These are phyloP conservation scores for Agrotis puta DNA, from an alignment of 2,888 invertebrate species.

Conservation along the genomic window DNA sequence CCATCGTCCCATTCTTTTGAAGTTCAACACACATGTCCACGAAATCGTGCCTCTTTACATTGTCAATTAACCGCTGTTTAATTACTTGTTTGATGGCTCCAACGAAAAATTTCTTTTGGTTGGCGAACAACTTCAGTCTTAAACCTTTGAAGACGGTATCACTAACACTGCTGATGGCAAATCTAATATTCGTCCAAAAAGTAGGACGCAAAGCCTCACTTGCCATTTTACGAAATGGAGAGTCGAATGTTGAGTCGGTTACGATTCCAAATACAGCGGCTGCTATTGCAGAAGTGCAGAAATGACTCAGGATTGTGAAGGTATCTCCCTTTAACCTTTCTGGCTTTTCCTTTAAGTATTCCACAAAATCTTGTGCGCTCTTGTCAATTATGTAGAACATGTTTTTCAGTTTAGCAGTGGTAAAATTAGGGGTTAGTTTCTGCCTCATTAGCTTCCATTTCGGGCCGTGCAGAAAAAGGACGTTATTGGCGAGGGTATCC, in stretches of 20 bases:
- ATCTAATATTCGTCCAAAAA: conserved; percentile 65
- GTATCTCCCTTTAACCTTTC: conserved; percentile 65
- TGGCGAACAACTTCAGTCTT: conserved; percentile 71
- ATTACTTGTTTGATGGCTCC: conserved; percentile 77
- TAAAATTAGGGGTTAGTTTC: conserved; percentile 80
- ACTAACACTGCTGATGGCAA: conserved; percentile 59
- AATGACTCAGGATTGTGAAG: conserved; percentile 68
- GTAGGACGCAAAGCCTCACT: conserved; percentile 63
- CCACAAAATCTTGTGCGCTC: conserved; percentile 76
- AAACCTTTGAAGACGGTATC: conserved; percentile 65
- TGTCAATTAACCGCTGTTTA: conserved; percentile 70
- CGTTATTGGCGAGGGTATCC: conserved; percentile 73
- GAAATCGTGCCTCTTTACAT: conserved; percentile 77
- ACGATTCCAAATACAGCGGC: conserved; percentile 82
- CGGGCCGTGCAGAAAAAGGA: conserved; percentile 73
- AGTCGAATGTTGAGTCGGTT: conserved; percentile 76
- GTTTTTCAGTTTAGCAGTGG: conserved; percentile 78
- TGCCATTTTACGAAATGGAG: conserved; percentile 74
- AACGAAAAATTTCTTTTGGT: conserved; percentile 76
- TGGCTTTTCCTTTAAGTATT: conserved; percentile 71
- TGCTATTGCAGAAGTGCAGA: conserved; percentile 75
- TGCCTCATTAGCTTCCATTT: conserved; percentile 81
- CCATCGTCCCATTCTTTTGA: conserved; percentile 74
- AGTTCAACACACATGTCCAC: conserved; percentile 77
- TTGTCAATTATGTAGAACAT: conserved; percentile 81